phyloP scores from a whole-genome alignment of 2,888 invertebrate genomes.

The Erebia palarica region DNA sequence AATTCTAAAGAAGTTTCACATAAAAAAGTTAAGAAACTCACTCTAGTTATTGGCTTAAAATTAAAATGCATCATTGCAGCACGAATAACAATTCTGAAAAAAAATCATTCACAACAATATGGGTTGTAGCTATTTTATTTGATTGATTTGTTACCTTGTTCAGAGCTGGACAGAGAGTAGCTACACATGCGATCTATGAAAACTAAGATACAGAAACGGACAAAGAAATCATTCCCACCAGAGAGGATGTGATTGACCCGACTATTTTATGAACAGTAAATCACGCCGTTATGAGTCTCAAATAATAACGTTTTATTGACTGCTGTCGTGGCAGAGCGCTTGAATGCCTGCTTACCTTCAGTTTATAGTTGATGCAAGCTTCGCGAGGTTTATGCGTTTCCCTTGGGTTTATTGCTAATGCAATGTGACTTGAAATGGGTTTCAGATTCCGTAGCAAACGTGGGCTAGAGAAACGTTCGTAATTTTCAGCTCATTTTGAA shows the following conservation, averaged over 20 bases:
- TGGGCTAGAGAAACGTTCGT: neutral
- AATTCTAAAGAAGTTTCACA: too few species aligned
- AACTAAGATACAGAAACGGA: constrained; percentile 48
- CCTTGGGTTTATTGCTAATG: constrained; percentile 72
- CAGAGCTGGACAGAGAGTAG: too few species aligned
- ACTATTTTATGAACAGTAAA: constrained; percentile 74
- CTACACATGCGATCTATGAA: constrained; percentile 31
- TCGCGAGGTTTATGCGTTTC: constrained; percentile 66
- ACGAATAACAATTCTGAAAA: too few species aligned
- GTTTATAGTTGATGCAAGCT: constrained; percentile 67
- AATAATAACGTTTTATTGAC: constrained; percentile 78
- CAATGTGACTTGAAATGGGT: constrained; percentile 43
- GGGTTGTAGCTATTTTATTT: too few species aligned
- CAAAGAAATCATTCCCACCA: constrained; percentile 53
- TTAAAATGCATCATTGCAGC: too few species aligned
- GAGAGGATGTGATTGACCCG: constrained; percentile 61
- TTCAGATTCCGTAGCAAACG: constrained; percentile 9
- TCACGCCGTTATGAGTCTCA: constrained; percentile 76
- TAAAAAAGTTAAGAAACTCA: too few species aligned
- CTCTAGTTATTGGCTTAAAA: too few species aligned
- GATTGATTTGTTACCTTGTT: too few species aligned
- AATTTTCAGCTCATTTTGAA: neutral
- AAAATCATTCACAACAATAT: too few species aligned
- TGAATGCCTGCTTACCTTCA: constrained; percentile 62
- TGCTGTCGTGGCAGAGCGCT: constrained; percentile 66